Base-by-base conservation (phyloP, 2,888 invertebrate species). In the Digitonthophagus gazella region DNA sequence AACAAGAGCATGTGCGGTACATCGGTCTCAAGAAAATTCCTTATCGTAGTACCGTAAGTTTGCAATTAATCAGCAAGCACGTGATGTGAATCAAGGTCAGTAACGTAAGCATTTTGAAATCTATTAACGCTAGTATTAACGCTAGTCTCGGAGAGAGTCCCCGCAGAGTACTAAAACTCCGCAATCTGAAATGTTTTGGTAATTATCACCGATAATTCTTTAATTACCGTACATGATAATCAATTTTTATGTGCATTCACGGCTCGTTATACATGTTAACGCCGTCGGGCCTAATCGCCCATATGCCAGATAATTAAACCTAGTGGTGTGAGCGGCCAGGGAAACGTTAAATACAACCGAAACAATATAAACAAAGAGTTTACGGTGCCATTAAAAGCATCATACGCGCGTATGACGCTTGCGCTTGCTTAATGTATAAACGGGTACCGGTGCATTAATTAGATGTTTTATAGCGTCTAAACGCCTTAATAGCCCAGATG, bases 11-110 rank as follows among this genome's bases (percentile, higher is more conserved):
- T 61, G 61, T 20, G 18, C 19, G 28, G 28, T 44, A 44, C 11
- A 44, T 44, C 28, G 28, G 28, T 44, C 19, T n/a, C 18, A 15
- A n/a, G 19, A 20, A 20, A 61, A 61, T 61, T 19, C 18, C 18
- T 16, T 61, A 61, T 19, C 61, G 61, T 20, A 20, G 20, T 61
- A 18, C 19, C 19, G 19, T 19, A 61, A 16, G 19, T 18, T 61
- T 20, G 61, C 19, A 14, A 61, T 61, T 61, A 19, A 61, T 61
- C 61, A 61, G n/a, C 16, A 20, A 14, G 61, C 18, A 20, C n/a
- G 8, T 6, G 18, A n/a, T 61, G 19, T 6, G 3, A 44, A 44
- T 44, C 28, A 44, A 44, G 28, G 28, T 3, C 28, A 2, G 6
- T 44, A 6, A 44, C 11, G 28, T 6, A 44, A 11, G 11, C 8